These are phyloP conservation scores for Neomorphus geoffroyi DNA, from an alignment of 2,797 vertebrate species.

Conservation along the genomic window DNA sequence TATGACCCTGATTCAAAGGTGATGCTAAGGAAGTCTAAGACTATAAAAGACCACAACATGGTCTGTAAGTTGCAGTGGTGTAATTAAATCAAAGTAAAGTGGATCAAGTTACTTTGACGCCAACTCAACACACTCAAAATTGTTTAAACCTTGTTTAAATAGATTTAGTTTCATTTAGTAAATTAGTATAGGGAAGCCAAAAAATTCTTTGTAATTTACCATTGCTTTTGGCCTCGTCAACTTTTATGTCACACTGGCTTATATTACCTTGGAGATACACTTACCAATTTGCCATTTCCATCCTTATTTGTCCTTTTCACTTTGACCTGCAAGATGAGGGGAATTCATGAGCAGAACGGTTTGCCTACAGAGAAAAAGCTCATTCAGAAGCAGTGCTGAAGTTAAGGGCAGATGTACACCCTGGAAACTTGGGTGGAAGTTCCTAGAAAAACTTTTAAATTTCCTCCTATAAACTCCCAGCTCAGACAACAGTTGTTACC, in stretches of 20 bases:
- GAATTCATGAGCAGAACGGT: fast-evolving
- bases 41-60: not conserved
- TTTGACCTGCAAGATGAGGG: not conserved
- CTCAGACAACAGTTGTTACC: not conserved
- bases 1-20: not conserved
- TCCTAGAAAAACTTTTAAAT: not conserved
- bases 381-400: not conserved
- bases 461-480: not conserved
- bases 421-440: not conserved
- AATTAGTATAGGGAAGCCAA: slow-evolving; percentile 59
- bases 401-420: not conserved
- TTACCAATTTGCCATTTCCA: not conserved
- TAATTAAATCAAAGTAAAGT: slow-evolving; percentile 58
- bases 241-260: not conserved
- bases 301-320: not conserved
- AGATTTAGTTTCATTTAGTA: slow-evolving; percentile 59
- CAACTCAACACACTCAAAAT: slow-evolving; percentile 44
- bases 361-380: not conserved
- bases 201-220: slow-evolving; percentile 37
- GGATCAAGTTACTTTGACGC: slow-evolving; percentile 37
- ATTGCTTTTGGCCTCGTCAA: slow-evolving; percentile 5
- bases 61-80: slow-evolving; percentile 14
- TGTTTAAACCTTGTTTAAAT: slow-evolving; percentile 45
- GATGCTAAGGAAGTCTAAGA: not conserved
- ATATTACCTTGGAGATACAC: not conserved